Conservation (phyloP, 2,797 vertebrate species). For the Limnodromus scolopaceus region DNA sequence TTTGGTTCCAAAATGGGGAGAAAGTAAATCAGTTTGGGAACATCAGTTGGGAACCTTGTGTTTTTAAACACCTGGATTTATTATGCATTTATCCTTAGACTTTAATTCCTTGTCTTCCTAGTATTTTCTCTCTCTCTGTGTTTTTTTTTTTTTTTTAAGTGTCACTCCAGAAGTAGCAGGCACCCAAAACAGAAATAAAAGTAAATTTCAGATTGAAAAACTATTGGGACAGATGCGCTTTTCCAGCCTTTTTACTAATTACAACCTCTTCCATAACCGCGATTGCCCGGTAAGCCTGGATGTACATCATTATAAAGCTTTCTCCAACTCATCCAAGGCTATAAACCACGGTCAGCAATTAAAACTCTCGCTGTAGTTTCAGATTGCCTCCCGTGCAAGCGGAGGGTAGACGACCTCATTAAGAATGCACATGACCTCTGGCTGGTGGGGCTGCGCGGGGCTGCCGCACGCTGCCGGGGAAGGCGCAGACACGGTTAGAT, state of each 20-base stretch:
- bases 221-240: neutral
- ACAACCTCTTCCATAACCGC: neutral
- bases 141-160: neutral
- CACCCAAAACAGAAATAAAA: neutral
- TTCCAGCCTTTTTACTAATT: neutral
- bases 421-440: conserved; percentile 51
- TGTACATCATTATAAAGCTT: neutral
- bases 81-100: neutral
- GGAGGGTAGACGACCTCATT: conserved; percentile 3
- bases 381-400: neutral
- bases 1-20: neutral
- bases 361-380: neutral
- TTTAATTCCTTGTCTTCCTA: neutral
- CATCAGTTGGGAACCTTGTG: neutral
- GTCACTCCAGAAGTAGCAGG: neutral
- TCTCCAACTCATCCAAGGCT: neutral
- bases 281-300: neutral
- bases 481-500: neutral
- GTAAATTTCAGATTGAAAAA: neutral
- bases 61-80: neutral
- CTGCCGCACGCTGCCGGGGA: neutral
- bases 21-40: neutral
- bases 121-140: neutral
- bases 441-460: neutral
- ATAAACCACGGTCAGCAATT: neutral